Conservation (phyloP, 2,113 vertebrate genomes). For the Boulengeromyrus knoepffleri region DNA sequence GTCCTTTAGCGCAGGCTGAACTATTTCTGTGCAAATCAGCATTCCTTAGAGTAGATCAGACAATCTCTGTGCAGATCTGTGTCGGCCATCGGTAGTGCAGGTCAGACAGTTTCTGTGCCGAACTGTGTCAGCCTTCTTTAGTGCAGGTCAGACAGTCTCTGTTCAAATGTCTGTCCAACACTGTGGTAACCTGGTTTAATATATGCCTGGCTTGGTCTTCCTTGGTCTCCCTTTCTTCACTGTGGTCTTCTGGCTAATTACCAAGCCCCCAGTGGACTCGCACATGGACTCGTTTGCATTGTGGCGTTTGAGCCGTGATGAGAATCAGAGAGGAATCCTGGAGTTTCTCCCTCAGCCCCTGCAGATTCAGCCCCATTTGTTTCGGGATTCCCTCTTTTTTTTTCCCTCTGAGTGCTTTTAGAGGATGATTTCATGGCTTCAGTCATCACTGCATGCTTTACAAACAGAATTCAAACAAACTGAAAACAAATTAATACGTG, state of each 20-base stretch:
- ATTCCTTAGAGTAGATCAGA: background rate
- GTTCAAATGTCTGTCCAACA: background rate
- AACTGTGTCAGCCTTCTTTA: background rate
- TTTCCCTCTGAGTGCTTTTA: background rate
- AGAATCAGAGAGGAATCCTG: background rate
- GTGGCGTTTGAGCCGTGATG: background rate
- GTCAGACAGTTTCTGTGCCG: background rate
- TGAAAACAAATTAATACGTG: background rate
- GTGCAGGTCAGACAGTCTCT: background rate
- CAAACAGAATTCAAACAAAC: background rate
- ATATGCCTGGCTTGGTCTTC: background rate
- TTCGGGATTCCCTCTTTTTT: background rate
- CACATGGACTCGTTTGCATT: background rate
- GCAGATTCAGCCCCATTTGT: background rate
- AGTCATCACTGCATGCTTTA: background rate
- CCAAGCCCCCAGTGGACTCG: background rate
- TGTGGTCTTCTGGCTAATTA: background rate
- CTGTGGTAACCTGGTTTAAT: background rate
- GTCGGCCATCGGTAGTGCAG: background rate
- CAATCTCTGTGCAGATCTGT: background rate
- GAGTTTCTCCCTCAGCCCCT: background rate
- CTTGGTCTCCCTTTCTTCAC: background rate
- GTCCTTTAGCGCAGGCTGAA: background rate
- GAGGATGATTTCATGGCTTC: background rate
- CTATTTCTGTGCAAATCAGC: background rate